These are phyloP conservation scores for Pollimyrus isidori DNA, from an alignment of 2,113 vertebrate species.

Conservation along the genomic window DNA sequence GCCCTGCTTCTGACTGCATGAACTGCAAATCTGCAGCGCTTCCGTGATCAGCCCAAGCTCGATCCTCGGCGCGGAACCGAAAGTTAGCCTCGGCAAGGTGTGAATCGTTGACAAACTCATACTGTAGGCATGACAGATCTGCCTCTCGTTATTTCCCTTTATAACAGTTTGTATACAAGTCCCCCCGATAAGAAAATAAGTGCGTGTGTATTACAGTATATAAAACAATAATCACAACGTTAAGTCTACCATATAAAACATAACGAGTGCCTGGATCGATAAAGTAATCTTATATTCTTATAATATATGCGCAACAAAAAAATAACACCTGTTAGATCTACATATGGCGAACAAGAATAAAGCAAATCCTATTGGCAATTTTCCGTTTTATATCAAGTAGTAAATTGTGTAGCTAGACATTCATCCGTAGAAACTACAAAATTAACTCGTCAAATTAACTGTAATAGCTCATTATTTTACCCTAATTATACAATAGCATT, in stretches of 20 bases:
- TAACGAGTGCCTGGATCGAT: background rate
- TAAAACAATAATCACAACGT: too few relatives aligned
- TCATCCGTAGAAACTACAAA: background rate
- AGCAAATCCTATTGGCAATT: background rate
- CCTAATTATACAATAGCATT: background rate
- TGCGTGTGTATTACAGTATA: too few relatives aligned
- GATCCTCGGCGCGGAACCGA: slow-evolving; percentile 4
- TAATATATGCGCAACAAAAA: background rate
- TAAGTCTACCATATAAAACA: background rate
- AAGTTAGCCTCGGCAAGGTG: slow-evolving; percentile 8
- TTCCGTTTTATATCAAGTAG: background rate
- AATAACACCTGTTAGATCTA: background rate
- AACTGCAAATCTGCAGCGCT: background rate
- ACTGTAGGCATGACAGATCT: background rate
- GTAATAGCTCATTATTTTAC: background rate
- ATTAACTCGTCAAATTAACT: background rate
- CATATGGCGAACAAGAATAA: background rate
- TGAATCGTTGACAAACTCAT: background rate
- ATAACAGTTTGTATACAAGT: background rate
- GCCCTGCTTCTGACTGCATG: background rate
- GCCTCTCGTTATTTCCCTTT: background rate
- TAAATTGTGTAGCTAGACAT: background rate
- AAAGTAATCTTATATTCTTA: background rate
- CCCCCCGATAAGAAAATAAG: background rate
- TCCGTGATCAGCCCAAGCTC: slow-evolving; percentile 3